These are phyloP conservation scores for Dryomyza anilis DNA, from an alignment of 2,888 invertebrate genomes.

Conservation along the genomic window DNA sequence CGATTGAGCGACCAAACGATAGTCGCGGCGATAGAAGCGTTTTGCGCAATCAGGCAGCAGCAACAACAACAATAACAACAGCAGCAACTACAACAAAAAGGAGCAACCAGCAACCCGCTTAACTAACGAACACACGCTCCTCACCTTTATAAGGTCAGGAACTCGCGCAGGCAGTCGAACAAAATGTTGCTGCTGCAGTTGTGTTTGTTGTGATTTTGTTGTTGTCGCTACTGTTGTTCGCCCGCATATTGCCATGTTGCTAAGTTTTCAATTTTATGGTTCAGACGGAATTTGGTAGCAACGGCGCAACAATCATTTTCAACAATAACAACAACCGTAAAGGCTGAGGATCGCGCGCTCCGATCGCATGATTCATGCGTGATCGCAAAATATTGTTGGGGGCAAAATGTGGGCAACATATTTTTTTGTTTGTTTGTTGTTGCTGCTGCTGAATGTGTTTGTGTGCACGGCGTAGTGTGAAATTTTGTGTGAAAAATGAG, in stretches of 20 bases:
- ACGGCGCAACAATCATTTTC: too few species aligned
- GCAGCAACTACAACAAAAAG: slow-evolving; percentile 2
- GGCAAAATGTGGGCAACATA: too few species aligned
- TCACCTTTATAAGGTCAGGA: slow-evolving; percentile 55
- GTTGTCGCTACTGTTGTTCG: slow-evolving; percentile 8
- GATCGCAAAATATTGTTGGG: slow-evolving; percentile 28
- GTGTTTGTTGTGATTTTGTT: slow-evolving; percentile 18
- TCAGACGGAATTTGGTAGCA: slow-evolving; percentile 1
- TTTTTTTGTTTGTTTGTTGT: too few species aligned
- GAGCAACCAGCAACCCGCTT: slow-evolving; percentile 12
- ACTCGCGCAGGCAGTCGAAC: slow-evolving; percentile 25
- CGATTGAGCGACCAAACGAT: neutral
- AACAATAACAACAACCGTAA: too few species aligned
- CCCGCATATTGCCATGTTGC: neutral
- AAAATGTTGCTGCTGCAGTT: slow-evolving; percentile 22
- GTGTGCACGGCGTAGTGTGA: neutral
- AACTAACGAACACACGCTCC: slow-evolving; percentile 51
- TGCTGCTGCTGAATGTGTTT: neutral
- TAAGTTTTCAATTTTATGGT: neutral
- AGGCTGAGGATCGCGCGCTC: slow-evolving; percentile 7
- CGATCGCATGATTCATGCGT: slow-evolving; percentile 36
- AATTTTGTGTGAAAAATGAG: neutral
- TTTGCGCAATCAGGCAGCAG: slow-evolving; percentile 8
- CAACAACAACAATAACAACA: slow-evolving; percentile 7
- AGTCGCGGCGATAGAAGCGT: slow-evolving; percentile 4